Base-by-base conservation (phyloP, 2,888 invertebrate genomes). In the Blastobasis lacticolella region DNA sequence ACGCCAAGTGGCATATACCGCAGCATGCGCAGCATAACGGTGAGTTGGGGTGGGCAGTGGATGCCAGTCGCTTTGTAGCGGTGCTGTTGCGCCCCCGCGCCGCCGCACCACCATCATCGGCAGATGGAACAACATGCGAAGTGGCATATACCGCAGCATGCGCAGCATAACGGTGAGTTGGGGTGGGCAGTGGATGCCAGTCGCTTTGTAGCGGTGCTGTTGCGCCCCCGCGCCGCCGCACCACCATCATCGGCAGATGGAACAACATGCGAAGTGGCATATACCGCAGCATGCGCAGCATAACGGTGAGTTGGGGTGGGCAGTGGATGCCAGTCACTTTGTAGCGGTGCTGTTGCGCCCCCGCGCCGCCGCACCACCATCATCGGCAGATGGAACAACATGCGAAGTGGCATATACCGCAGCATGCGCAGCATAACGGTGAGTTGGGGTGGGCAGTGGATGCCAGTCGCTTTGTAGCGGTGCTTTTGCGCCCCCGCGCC, bases 341-440 rank as follows among this genome's bases (percentile, higher is more conserved):
- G 51, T 56, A 46, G 45, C 47, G 38, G 41, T 46, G 51, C 40
- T 46, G 55, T 38, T 75, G 45, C 55, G 38, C 58, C 73, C 61
- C 77, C 75, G 50, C 71, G 79, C 53, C 66, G 71, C 80, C 89
- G 47, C 56, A 57, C 23, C 23, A 23, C 23, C 23, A 23, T 3
- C 23, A 23, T 3, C 23, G 3, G 23, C 23, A 23, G 23, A 23
- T 23, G 23, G 23, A 23, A n/a, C n/a, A n/a, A 3, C 23, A 23
- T 56, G 91, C 91, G 67, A 93, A 93, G 73, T 94, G 94, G 94
- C 94, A 94, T 78, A 94, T 93, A 64, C 94, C 92, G 51, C 92
- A 92, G 69, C 91, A 91, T 56, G 60, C 61, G 44, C 62, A 71
- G 49, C 57, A 69, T 57, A 80, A 87, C 68, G 90, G 90, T 89